Evolutionary conservation across 2,113 vertebrate species (phyloP).

Genomic region (Heterochromis multidens): DNA sequence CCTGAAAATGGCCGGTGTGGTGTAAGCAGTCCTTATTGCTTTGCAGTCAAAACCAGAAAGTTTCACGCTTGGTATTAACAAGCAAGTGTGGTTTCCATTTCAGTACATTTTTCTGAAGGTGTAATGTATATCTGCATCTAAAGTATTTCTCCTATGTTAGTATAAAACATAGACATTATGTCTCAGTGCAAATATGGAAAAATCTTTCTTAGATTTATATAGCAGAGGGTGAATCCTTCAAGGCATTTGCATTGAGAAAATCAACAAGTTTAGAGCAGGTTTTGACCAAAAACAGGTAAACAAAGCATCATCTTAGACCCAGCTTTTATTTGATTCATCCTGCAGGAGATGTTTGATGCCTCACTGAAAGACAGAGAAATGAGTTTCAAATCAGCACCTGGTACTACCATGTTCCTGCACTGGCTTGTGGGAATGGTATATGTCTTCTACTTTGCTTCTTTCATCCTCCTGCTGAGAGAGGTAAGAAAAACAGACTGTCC

Average conservation of each 20-base stretch:
- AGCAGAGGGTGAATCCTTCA: neutral
- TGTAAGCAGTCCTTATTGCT: neutral
- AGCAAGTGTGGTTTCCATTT: neutral
- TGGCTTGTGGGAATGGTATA: slow-evolving; percentile 99
- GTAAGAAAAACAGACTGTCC: slow-evolving; percentile 53
- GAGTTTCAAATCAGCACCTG: slow-evolving; percentile 96
- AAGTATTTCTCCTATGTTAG: neutral
- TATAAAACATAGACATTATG: neutral
- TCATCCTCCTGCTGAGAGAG: slow-evolving; percentile 96
- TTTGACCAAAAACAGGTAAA: neutral
- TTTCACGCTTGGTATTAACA: neutral
- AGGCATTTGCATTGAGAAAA: neutral
- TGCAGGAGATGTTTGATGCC: slow-evolving; percentile 98
- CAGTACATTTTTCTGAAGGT: neutral
- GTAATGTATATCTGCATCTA: neutral
- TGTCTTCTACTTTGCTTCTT: slow-evolving; percentile 98
- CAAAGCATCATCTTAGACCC: neutral
- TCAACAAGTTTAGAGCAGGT: neutral
- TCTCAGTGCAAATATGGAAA: neutral
- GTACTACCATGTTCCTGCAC: slow-evolving; percentile 98
- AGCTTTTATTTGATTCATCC: neutral
- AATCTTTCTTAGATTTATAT: neutral
- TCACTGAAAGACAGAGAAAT: slow-evolving; percentile 94
- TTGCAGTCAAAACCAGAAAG: neutral
- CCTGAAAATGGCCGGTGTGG: neutral